phyloP scores from a whole-genome alignment of 2,113 vertebrate genomes.

The Pseudopodoces humilis region DNA sequence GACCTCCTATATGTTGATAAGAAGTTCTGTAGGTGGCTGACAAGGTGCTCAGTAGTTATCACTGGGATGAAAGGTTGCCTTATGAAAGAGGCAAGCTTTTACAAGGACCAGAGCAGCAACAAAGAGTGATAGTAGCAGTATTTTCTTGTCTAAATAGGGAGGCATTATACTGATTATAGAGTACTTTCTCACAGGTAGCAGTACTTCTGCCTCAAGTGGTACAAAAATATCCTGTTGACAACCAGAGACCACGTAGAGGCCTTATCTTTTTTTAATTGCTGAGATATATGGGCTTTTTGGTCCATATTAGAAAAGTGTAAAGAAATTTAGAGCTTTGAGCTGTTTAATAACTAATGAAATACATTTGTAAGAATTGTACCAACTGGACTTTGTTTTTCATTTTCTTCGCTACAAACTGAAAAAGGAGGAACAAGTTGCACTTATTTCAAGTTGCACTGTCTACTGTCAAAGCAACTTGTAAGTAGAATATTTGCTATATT shows the following conservation, averaged over 20 bases:
- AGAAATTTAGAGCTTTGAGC: neutral
- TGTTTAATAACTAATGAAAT: neutral
- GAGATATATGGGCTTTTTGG: neutral
- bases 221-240: neutral
- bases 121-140: neutral
- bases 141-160: neutral
- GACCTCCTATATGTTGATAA: neutral
- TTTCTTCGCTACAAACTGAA: neutral
- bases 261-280: neutral
- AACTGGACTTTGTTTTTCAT: neutral
- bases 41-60: neutral
- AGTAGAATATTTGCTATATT: neutral
- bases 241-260: neutral
- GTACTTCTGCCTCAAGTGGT: neutral
- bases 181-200: neutral
- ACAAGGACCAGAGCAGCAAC: neutral
- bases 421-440: neutral
- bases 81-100: neutral
- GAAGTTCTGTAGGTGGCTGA: neutral
- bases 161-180: neutral
- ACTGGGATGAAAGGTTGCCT: neutral
- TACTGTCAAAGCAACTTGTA: neutral
- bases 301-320: neutral
- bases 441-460: neutral
- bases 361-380: neutral